Conservation (phyloP, 2,888 invertebrate genomes). For the Thera obeliscata region DNA sequence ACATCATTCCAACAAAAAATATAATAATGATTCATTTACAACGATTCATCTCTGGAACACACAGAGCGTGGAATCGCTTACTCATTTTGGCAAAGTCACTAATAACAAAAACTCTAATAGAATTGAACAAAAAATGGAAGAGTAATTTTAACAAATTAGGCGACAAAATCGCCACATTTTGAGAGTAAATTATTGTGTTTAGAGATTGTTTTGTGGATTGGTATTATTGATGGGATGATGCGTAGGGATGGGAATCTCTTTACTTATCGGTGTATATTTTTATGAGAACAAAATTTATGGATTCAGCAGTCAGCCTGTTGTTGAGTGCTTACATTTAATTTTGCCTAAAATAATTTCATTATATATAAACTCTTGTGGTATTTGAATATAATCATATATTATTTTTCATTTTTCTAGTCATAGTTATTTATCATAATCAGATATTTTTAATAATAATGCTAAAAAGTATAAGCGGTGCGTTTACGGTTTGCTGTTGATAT, state of each 20-base stretch:
- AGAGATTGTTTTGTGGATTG: slow-evolving; percentile 62
- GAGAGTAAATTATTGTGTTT: slow-evolving; percentile 68
- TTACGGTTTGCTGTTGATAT: no score
- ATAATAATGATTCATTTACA: slow-evolving; percentile 61
- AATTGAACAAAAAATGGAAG: slow-evolving; percentile 53
- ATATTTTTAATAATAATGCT: no score
- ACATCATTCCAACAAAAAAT: slow-evolving; percentile 59
- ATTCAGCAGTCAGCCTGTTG: background rate
- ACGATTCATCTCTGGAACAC: slow-evolving; percentile 75
- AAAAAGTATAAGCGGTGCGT: no score
- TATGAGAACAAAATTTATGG: no score
- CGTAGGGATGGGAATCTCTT: slow-evolving; percentile 45
- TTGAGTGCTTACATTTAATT: no score
- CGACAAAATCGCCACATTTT: slow-evolving; percentile 79
- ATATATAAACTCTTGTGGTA: no score
- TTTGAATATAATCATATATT: no score
- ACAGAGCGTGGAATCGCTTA: slow-evolving; percentile 72
- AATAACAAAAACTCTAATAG: slow-evolving; percentile 35
- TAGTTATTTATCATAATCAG: no score
- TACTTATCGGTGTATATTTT: slow-evolving; percentile 3
- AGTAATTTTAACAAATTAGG: slow-evolving; percentile 79
- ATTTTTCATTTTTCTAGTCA: no score
- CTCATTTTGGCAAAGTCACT: slow-evolving; percentile 71
- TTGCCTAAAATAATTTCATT: no score
- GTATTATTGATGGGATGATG: slow-evolving; percentile 66